Evolutionary conservation across 2,888 invertebrate species (phyloP).

Genomic region (Steromphala cineraria): DNA sequence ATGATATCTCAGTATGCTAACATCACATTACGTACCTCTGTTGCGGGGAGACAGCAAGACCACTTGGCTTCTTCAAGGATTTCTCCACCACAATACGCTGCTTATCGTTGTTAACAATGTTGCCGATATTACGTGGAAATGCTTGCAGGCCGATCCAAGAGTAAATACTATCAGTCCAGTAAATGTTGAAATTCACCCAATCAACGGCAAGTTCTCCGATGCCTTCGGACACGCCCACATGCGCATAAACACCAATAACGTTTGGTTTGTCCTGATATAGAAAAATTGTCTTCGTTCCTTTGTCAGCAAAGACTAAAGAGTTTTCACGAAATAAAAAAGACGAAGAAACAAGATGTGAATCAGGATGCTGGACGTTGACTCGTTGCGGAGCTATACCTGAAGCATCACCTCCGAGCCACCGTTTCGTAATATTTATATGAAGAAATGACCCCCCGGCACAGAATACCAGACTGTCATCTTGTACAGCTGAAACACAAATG

Average conservation of each 20-base stretch:
- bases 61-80: neutral
- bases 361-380: too few relatives aligned
- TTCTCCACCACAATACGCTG: neutral
- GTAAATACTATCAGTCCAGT: conserved; percentile 25
- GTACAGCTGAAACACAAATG: too few relatives aligned
- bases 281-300: neutral
- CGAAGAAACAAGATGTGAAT: neutral
- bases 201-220: conserved; percentile 30
- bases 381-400: too few relatives aligned
- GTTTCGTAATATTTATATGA: too few relatives aligned
- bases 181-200: conserved; percentile 29
- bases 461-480: too few relatives aligned
- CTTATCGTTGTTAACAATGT: neutral
- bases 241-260: neutral
- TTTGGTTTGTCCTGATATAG: neutral
- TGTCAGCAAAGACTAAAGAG: neutral
- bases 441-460: too few relatives aligned
- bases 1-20: too few relatives aligned
- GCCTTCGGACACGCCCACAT: conserved; percentile 18
- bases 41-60: neutral
- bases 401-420: too few relatives aligned
- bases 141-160: conserved; percentile 29
- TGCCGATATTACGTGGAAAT: neutral
- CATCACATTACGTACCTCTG: neutral
- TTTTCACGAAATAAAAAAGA: neutral